These are phyloP conservation scores for Idaea biselata DNA, from an alignment of 2,888 invertebrate species.

Conservation along the genomic window DNA sequence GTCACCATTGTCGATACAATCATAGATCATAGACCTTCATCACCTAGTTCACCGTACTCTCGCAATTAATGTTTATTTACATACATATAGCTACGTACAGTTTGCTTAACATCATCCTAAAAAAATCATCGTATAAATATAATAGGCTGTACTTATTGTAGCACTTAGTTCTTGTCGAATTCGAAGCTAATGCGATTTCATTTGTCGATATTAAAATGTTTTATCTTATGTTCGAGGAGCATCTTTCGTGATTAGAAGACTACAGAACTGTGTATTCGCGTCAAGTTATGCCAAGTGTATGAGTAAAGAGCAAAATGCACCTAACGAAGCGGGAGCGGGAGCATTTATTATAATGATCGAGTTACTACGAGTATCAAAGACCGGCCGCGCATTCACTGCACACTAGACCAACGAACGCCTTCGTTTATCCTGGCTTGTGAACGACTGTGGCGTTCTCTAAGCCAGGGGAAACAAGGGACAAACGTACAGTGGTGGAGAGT, in stretches of 20 bases:
- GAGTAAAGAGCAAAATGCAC: no score
- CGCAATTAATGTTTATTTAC: not conserved
- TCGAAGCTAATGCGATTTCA: not conserved
- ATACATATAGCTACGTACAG: not conserved
- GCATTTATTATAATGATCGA: no score
- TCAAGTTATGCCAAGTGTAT: not conserved
- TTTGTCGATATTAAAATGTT: slow-evolving; percentile 1
- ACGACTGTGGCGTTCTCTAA: no score
- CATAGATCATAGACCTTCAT: not conserved
- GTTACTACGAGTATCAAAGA: no score
- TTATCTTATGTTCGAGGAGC: not conserved
- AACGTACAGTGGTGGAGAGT: no score
- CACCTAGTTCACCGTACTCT: not conserved
- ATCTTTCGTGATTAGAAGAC: not conserved
- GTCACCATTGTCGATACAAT: not conserved
- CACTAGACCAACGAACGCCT: no score
- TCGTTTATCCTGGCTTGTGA: no score
- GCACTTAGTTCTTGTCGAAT: not conserved
- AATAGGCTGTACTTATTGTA: not conserved
- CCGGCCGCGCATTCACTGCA: no score
- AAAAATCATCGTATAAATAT: not conserved
- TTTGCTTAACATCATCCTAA: not conserved
- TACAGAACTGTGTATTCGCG: not conserved
- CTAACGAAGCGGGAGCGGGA: no score
- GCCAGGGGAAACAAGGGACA: no score